Evolutionary conservation across 2,888 invertebrate species (phyloP), one percentile per base, ranked within the genome.

Genomic region (Stenchaetothrips biformis): DNA sequence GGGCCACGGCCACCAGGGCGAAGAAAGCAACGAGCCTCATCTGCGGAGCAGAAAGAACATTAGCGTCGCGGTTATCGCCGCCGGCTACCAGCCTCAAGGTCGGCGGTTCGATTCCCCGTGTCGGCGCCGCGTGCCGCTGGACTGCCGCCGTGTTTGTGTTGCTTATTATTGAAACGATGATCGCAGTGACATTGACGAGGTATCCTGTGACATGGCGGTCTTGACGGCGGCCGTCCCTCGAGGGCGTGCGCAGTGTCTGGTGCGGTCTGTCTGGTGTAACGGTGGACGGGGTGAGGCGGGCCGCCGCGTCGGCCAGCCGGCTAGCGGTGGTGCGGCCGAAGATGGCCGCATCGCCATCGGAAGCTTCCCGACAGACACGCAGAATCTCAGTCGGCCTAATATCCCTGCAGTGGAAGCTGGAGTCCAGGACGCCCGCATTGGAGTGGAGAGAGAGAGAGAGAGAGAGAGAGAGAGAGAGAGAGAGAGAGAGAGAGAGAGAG

Each of bases 1-100:
- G 79, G 62, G 81, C 82, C 62, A 81, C 78, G 79, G 81, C 81
- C 78, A 82, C 80, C 81, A 83, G 79, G 67, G 81, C 82, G 59
- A 81, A 80, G 77, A 81, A 18, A 62, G 21, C 67, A 25, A 74
- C 67, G 21, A 74, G 67, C 67, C 67, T 74, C 67, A 74, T 74
- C 67, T 74, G 67, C 53, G 53, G 16, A 53, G 6, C 37, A 37
- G 37, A 37, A 37, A 37, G 37, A 37, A 4, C 37, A 37, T 37
- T 37, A 37, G 37, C 37, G 37, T 37, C 37, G 37, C 37, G 37
- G 37, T 37, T 37, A 37, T 37, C 37, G 37, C 37, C 37, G 37
- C 37, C 37, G 37, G 37, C 37, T 37, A 4, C 37, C 37, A 37
- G 37, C 37, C 37, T 4, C 59, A 59, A 59, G 59, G 59, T 59